phyloP scores from a whole-genome alignment of 2,888 invertebrate genomes.

The Troilus luridus region DNA sequence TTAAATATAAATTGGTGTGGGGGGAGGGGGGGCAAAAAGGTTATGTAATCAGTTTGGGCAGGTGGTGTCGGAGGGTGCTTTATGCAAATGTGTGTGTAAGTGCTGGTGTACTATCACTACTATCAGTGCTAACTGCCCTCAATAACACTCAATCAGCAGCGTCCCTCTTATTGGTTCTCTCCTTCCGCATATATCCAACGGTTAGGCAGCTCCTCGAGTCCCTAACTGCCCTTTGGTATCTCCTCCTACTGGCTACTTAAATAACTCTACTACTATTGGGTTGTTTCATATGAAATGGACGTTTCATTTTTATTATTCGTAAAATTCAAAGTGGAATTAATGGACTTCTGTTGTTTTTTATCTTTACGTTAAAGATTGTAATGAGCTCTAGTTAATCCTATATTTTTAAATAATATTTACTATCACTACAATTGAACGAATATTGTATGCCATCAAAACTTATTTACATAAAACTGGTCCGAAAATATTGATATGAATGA shows the following conservation, averaged over 20 bases:
- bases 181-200: neutral
- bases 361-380: no score
- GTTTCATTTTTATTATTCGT: no score
- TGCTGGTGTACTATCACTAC: conserved; percentile 33
- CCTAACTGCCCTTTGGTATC: neutral
- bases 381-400: no score
- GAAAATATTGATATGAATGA: no score
- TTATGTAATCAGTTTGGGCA: conserved; percentile 17
- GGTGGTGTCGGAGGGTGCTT: neutral
- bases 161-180: conserved; percentile 1
- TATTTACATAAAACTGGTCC: no score
- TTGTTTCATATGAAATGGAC: no score
- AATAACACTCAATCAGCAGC: conserved; percentile 9
- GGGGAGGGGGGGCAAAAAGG: conserved; percentile 11
- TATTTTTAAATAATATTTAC: no score
- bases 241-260: neutral
- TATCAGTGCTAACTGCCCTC: conserved; percentile 30
- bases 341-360: no score
- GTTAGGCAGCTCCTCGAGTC: neutral
- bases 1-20: conserved; percentile 16
- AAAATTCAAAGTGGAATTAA: no score
- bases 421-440: no score
- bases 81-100: conserved; percentile 46
- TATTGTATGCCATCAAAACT: no score
- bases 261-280: no score